Conservation (phyloP, 2,113 vertebrate species). For the Seriola aureovittata region DNA sequence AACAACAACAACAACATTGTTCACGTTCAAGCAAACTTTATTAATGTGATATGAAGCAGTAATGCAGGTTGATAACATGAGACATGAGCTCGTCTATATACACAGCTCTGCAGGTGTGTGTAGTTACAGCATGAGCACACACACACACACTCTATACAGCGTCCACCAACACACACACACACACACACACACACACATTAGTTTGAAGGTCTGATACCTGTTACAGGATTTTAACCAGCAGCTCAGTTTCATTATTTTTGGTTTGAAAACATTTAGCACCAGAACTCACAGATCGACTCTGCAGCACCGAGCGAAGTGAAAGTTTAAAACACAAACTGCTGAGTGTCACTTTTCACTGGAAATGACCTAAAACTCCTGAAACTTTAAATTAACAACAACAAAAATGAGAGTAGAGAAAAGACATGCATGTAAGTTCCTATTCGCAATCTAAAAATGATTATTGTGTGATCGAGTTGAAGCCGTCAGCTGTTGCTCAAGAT, state of each 20-base stretch:
- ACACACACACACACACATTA: constrained; percentile 16
- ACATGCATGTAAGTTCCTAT: too few species aligned
- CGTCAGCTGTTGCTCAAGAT: too few species aligned
- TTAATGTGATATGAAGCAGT: constrained; percentile 47
- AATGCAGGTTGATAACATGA: constrained; percentile 29
- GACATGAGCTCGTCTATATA: constrained; percentile 1
- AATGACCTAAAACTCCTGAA: not conserved
- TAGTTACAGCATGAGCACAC: constrained; percentile 4
- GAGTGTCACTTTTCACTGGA: not conserved
- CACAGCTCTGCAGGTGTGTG: constrained; percentile 40
- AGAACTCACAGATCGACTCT: constrained; percentile 13
- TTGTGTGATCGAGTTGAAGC: too few species aligned
- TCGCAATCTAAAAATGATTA: too few species aligned
- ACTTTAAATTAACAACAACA: constrained; percentile 18
- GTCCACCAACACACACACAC: constrained; percentile 2
- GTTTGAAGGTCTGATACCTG: not conserved
- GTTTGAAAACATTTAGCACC: constrained; percentile 3
- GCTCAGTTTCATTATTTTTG: not conserved
- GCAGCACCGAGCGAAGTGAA: constrained; percentile 8
- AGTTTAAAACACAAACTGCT: not conserved
- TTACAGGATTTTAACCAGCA: not conserved
- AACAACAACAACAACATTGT: too few species aligned
- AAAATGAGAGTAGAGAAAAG: not conserved
- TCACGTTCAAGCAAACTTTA: constrained; percentile 63
- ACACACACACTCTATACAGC: constrained; percentile 13